phyloP scores from a whole-genome alignment of 2,888 invertebrate species.

The Trichogramma evanescens region DNA sequence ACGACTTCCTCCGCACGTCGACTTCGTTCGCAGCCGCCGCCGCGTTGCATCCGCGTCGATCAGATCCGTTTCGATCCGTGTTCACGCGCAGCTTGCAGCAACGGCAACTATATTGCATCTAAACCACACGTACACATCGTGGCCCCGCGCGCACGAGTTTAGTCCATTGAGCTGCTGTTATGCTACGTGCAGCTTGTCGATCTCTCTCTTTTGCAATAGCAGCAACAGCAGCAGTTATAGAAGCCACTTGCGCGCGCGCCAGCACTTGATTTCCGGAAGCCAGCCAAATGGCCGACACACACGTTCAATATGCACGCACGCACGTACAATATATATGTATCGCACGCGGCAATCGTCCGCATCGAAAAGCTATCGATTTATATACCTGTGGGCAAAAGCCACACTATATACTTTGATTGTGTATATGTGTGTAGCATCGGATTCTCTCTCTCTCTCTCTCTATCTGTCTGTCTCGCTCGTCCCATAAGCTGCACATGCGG shows the following conservation, averaged over 20 bases:
- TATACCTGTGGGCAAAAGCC: not conserved
- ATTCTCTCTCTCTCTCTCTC: not conserved
- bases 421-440: no score
- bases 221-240: not conserved
- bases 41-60: no score
- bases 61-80: no score
- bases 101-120: not conserved
- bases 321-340: not conserved
- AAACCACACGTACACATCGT: not conserved
- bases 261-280: conserved; percentile 14
- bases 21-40: no score
- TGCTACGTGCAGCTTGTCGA: no score
- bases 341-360: not conserved
- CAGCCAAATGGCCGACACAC: not conserved
- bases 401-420: no score
- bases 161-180: no score
- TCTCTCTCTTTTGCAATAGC: no score
- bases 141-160: not conserved
- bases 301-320: no score
- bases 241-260: not conserved
- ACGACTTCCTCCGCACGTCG: no score
- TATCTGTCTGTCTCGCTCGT: not conserved
- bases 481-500: not conserved
- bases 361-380: conserved; percentile 14
- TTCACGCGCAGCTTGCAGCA: no score